Evolutionary conservation across 2,888 invertebrate species (phyloP).

Genomic region (Taphrorychus bicolor): DNA sequence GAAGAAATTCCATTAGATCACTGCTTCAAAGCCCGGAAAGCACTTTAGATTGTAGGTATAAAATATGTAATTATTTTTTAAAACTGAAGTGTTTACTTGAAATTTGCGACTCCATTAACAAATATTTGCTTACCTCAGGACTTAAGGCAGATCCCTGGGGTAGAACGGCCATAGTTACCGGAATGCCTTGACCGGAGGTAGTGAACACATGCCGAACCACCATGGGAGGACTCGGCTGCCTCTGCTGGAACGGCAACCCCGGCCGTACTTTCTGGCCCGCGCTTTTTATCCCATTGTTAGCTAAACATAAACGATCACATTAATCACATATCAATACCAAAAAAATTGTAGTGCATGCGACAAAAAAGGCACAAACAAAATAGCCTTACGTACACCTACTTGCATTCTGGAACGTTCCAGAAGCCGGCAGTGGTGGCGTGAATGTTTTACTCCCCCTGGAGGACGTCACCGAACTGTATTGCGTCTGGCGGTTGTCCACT

Average conservation of each 20-base stretch:
- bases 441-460: slow-evolving; percentile 58
- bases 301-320: slow-evolving; percentile 22
- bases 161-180: slow-evolving; percentile 65
- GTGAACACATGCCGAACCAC: slow-evolving; percentile 70
- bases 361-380: too few species aligned
- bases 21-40: too few species aligned
- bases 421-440: slow-evolving; percentile 56
- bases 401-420: slow-evolving; percentile 52
- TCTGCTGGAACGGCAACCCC: slow-evolving; percentile 61
- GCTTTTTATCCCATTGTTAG: slow-evolving; percentile 58
- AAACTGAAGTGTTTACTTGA: too few species aligned
- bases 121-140: slow-evolving; percentile 60
- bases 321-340: neutral
- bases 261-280: slow-evolving; percentile 57
- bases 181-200: slow-evolving; percentile 64
- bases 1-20: too few species aligned
- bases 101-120: neutral
- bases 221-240: slow-evolving; percentile 67
- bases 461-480: slow-evolving; percentile 59
- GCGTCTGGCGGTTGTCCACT: slow-evolving; percentile 54
- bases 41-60: too few species aligned
- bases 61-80: too few species aligned
- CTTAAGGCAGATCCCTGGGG: slow-evolving; percentile 59
- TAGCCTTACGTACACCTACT: slow-evolving; percentile 27
- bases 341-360: too few species aligned